These are phyloP conservation scores for Muschampia plurimacula DNA, from an alignment of 2,888 invertebrate species.

Conservation along the genomic window DNA sequence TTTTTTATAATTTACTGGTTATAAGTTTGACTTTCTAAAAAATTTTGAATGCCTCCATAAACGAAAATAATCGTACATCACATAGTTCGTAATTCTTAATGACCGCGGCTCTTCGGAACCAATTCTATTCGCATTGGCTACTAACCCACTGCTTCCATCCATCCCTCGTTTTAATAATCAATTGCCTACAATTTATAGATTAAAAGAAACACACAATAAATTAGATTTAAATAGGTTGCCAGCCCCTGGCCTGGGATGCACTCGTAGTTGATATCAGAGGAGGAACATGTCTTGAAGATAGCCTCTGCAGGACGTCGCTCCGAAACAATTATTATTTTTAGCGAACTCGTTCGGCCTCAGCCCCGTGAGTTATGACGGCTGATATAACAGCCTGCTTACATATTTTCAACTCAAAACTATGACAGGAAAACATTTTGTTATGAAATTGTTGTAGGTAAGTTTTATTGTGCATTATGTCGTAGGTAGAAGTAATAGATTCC, in stretches of 20 bases:
- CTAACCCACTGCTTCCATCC: too few species aligned
- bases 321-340: constrained; percentile 57
- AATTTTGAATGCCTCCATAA: too few species aligned
- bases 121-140: too few species aligned
- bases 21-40: too few species aligned
- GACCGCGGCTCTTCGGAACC: too few species aligned
- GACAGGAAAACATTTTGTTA: neutral
- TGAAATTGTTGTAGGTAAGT: too few species aligned
- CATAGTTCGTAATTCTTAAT: too few species aligned
- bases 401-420: constrained; percentile 7
- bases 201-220: neutral
- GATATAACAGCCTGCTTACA: constrained; percentile 55
- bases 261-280: constrained; percentile 19
- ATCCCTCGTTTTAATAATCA: too few species aligned
- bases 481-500: too few species aligned
- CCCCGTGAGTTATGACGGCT: constrained; percentile 61
- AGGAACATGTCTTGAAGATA: constrained; percentile 35
- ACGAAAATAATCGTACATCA: too few species aligned
- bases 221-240: neutral
- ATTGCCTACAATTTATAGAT: neutral
- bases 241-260: constrained; percentile 2
- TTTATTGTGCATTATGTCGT: too few species aligned
- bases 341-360: constrained; percentile 56
- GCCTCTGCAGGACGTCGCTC: constrained; percentile 49
- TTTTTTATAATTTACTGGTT: too few species aligned